Base-by-base conservation (phyloP, 1,140 invertebrate genomes). In the Hydropsyche tenuis region DNA sequence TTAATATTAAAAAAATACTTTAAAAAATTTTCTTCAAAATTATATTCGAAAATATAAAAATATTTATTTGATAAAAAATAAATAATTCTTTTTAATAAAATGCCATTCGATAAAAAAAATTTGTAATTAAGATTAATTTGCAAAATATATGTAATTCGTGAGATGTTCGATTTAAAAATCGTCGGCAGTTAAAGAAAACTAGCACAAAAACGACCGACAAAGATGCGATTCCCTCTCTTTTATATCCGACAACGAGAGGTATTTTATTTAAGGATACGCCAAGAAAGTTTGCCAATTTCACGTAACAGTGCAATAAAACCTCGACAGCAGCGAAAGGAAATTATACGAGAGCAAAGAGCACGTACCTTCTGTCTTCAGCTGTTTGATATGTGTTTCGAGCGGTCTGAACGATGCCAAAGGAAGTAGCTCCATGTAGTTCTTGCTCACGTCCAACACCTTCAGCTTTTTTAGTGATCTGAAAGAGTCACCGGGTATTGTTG, bases 341-440 rank as follows among this genome's bases (percentile, higher is more conserved):
- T 60, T 60, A 60, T 60, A 37, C 30, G 30, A 9, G 3, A 9
- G 30, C 30, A 9, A 9, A 9, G 30, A 9, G 30, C 30, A 71
- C 82, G 88, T 85, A 94, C 93, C 93, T 88, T 94, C 90, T 64
- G 92, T 89, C 75, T 88, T 86, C 7, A 95, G 83, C 68, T 88
- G 91, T 76, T 90, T 87, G 75, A 95, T 90, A 82, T 94, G 92
- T 4, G 93, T 93, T 83, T 95, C 94, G 69, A 95, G 81, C 12
- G 90, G 90, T 74, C 86, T 85, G 69, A 95, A 88, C 16, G 93
- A 89, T 77, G 91, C 93, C 65, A 93, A 81, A 11, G 92, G 92
- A 62, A 97, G 85, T 78, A 90, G 89, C 81, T 94, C 92, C 69
- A 97, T 88, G 79, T 93, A 92, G 84, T 97, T 97, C 72, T 89